phyloP scores from a whole-genome alignment of 2,888 invertebrate genomes.

The Phengaris arion region DNA sequence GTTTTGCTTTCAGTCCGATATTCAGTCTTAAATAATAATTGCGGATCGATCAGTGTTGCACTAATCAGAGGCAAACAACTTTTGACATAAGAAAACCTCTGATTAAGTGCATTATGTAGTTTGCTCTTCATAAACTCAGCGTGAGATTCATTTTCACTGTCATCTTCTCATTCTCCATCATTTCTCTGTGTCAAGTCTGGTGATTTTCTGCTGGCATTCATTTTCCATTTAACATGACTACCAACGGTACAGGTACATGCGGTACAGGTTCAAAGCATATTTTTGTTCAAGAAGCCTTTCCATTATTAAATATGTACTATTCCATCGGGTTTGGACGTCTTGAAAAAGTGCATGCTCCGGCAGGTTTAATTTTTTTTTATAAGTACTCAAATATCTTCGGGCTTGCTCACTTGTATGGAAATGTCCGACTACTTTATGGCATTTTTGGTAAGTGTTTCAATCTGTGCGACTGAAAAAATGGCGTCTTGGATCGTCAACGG shows the following conservation, averaged over 20 bases:
- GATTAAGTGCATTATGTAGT: constrained; percentile 33
- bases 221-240: constrained; percentile 30
- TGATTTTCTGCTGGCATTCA: constrained; percentile 22
- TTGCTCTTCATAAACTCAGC: constrained; percentile 33
- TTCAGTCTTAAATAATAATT: constrained; percentile 36
- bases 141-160: constrained; percentile 29
- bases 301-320: constrained; percentile 28
- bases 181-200: constrained; percentile 17
- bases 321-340: constrained; percentile 31
- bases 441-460: constrained; percentile 32
- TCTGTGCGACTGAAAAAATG: no score
- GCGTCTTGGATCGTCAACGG: no score
- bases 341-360: constrained; percentile 38
- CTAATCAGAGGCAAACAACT: constrained; percentile 33
- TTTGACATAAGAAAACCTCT: constrained; percentile 35
- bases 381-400: constrained; percentile 30
- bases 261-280: constrained; percentile 28
- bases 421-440: constrained; percentile 29
- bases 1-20: constrained; percentile 27
- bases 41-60: constrained; percentile 35
- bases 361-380: constrained; percentile 33
- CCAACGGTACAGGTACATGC: constrained; percentile 31
- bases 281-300: constrained; percentile 32
- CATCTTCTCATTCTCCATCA: constrained; percentile 26
- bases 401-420: constrained; percentile 32